Base-by-base conservation (phyloP, 2,797 vertebrate species). In the Gambelia wislizenii region DNA sequence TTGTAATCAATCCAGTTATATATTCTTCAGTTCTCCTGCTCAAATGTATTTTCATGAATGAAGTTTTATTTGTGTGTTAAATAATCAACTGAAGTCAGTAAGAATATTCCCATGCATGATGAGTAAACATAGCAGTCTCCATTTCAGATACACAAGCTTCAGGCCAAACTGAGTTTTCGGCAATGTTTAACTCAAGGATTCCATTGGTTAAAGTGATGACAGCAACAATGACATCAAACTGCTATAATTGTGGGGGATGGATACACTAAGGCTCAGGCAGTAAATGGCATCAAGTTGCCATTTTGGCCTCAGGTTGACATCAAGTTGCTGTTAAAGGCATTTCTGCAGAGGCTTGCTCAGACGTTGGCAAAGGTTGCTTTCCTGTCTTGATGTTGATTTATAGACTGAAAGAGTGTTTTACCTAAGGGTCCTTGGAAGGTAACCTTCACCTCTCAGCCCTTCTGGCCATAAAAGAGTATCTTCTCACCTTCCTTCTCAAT, bases 21-120 rank as follows among this genome's bases (percentile, higher is more conserved):
- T 47, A 52, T 87, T 78, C 27, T 86, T 52, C 56, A 67, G 49
- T 77, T n/a, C 9, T 79, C 76, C 33, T 67, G 47, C 7, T 25
- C n/a, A 69, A 84, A 79, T 39, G 10, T 47, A 13, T 69, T 67
- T 86, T 78, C 44, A 52, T 27, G 69, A 49, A 10, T 30, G n/a
- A 33, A 86, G 67, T 67, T 77, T 52, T 69, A 87, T 59, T 69
- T 69, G 75, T 52, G 44, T 67, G 13, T 69, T 78, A 79, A 79
- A 54, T 39, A 64, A 52, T 36, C 14, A 8, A 16, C 12, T 4
- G 27, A 61, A 79, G 49, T 69, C 47, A 79, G 22, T 39, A 79
- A 33, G 59, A 52, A 79, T 86, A 79, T 42, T 67, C 76, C n/a
- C 30, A 30, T 36, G 47, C 25, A 52, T 6, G 75, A 20, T 10